Conservation (phyloP, 1,140 invertebrate genomes). For the Melitaea cinxia region DNA sequence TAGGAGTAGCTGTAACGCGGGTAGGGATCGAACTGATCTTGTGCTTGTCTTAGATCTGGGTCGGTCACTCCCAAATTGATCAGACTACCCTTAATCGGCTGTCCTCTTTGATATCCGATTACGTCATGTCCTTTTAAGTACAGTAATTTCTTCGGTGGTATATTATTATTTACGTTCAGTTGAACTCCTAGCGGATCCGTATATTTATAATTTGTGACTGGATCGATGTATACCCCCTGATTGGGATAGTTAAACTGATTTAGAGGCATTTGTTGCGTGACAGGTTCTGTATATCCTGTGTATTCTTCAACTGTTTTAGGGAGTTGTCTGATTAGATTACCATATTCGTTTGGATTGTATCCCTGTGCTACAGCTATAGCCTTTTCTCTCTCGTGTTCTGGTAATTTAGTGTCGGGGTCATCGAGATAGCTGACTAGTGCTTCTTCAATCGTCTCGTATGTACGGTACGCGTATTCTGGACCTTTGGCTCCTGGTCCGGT, state of each 20-base stretch:
- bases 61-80: slow-evolving; percentile 43
- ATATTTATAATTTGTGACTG: slow-evolving; percentile 20
- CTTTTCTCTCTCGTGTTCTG: slow-evolving; percentile 52
- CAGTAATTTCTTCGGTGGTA: slow-evolving; percentile 15
- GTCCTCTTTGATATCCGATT: slow-evolving; percentile 41
- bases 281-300: slow-evolving; percentile 36
- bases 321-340: slow-evolving; percentile 30
- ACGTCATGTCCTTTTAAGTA: slow-evolving; percentile 27
- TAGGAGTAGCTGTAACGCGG: slow-evolving; percentile 63
- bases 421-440: slow-evolving; percentile 63
- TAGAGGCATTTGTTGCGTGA: not conserved
- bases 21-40: slow-evolving; percentile 43
- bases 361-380: slow-evolving; percentile 18
- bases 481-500: slow-evolving; percentile 72
- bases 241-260: slow-evolving; percentile 15
- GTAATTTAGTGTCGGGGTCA: slow-evolving; percentile 68
- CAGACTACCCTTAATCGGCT: slow-evolving; percentile 40
- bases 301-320: slow-evolving; percentile 51
- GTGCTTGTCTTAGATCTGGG: slow-evolving; percentile 18
- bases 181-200: slow-evolving; percentile 20
- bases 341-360: slow-evolving; percentile 16
- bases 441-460: slow-evolving; percentile 64
- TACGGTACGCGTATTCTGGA: slow-evolving; percentile 62
- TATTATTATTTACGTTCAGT: not conserved
- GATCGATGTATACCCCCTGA: slow-evolving; percentile 22